phyloP scores from a whole-genome alignment of 2,888 invertebrate genomes.

The Palloptera scutellata region DNA sequence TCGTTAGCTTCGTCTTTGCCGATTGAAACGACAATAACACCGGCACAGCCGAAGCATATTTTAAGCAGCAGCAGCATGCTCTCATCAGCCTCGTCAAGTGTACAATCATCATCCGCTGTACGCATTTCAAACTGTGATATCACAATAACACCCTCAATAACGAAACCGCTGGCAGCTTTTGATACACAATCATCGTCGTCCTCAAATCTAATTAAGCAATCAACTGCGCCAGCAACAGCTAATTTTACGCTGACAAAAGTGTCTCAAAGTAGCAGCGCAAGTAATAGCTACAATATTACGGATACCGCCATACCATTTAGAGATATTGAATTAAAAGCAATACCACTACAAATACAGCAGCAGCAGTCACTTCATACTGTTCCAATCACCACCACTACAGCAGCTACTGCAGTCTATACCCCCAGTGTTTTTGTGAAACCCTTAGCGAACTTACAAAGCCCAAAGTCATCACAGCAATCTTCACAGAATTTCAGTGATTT shows the following conservation, averaged over 20 bases:
- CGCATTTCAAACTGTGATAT: conserved; percentile 23
- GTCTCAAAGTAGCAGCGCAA: conserved; percentile 1
- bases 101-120: conserved; percentile 6
- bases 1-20: conserved; percentile 34
- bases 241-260: no score
- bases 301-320: background rate
- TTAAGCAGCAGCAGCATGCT: no score
- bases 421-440: no score
- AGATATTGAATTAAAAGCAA: background rate
- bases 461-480: no score
- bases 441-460: no score
- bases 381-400: background rate
- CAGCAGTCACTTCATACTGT: background rate
- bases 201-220: background rate
- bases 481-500: no score
- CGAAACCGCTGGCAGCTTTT: background rate
- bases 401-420: background rate
- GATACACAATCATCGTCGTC: background rate
- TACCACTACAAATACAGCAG: background rate
- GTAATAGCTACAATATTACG: conserved; percentile 6
- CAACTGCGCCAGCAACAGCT: background rate
- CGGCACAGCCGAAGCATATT: conserved; percentile 10
- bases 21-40: conserved; percentile 34
- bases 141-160: conserved; percentile 21
- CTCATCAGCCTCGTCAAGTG: background rate